phyloP scores from a whole-genome alignment of 2,797 vertebrate genomes.

The Microchirus variegatus region DNA sequence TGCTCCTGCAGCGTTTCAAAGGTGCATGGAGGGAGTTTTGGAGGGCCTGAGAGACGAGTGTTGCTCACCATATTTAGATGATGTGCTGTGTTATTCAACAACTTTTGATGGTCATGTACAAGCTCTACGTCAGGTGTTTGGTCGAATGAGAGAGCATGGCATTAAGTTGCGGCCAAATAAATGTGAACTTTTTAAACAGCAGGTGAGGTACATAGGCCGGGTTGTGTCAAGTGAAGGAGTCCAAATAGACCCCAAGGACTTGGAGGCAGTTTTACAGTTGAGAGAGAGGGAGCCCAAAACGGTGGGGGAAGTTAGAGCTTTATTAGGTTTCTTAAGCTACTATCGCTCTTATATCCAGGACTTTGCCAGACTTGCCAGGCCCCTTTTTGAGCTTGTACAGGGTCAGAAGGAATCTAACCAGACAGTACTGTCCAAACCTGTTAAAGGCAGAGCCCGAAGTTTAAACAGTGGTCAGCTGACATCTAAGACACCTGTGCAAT shows the following conservation, averaged over 20 bases:
- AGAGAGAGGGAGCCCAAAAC: background rate
- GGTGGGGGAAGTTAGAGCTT: no score
- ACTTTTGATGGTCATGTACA: background rate
- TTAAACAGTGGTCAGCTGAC: no score
- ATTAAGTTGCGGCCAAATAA: background rate
- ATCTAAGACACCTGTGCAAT: no score
- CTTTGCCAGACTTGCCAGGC: background rate
- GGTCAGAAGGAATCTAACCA: no score
- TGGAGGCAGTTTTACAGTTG: background rate
- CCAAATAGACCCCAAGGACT: background rate
- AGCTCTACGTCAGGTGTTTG: no score
- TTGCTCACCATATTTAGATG: background rate
- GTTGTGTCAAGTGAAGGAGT: background rate
- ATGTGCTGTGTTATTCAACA: background rate
- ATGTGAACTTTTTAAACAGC: background rate
- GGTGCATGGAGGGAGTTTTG: background rate
- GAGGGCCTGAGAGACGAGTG: background rate
- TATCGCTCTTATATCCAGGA: slow-evolving; percentile 10
- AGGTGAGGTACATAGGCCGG: background rate
- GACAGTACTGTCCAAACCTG: no score
- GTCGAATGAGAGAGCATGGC: background rate
- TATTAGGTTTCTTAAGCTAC: slow-evolving; percentile 16
- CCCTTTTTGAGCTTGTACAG: background rate
- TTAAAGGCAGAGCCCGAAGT: no score
- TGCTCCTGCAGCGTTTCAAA: background rate